phyloP scores from a whole-genome alignment of 2,888 invertebrate genomes.

The Abscondita cerata region DNA sequence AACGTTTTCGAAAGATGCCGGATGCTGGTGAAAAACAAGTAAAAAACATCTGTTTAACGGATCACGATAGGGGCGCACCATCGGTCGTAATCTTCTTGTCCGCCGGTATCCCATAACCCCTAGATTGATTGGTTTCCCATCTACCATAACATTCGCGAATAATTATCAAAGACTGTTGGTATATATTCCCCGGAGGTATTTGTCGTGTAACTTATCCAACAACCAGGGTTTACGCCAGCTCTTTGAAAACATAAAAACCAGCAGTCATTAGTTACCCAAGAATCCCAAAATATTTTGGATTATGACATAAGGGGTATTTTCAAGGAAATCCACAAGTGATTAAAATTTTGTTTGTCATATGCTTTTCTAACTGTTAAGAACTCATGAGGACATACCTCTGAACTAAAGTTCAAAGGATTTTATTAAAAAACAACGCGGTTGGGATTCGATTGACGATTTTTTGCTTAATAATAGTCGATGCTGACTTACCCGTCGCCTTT shows the following conservation, averaged over 20 bases:
- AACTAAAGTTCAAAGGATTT: conserved; percentile 4
- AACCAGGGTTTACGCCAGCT: conserved; percentile 99
- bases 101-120: conserved; percentile 97
- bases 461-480: neutral
- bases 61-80: conserved; percentile 97
- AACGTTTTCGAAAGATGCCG: conserved; percentile 99
- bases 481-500: conserved; percentile 96
- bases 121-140: conserved; percentile 96
- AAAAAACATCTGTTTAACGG: conserved; percentile 98
- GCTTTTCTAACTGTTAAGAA: conserved; percentile 13
- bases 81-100: conserved; percentile 97
- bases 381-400: conserved; percentile 13
- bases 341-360: neutral
- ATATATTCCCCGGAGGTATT: conserved; percentile 99
- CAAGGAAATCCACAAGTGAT: conserved; percentile 14
- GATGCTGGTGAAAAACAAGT: conserved; percentile 99
- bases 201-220: conserved; percentile 98
- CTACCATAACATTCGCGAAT: conserved; percentile 99
- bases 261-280: neutral
- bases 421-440: conserved; percentile 21
- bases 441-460: conserved; percentile 15
- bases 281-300: neutral
- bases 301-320: neutral
- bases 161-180: conserved; percentile 99
- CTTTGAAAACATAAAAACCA: too few species aligned